Evolutionary conservation across 2,888 invertebrate genomes (phyloP).

Genomic region (Hypomecis atomaria): DNA sequence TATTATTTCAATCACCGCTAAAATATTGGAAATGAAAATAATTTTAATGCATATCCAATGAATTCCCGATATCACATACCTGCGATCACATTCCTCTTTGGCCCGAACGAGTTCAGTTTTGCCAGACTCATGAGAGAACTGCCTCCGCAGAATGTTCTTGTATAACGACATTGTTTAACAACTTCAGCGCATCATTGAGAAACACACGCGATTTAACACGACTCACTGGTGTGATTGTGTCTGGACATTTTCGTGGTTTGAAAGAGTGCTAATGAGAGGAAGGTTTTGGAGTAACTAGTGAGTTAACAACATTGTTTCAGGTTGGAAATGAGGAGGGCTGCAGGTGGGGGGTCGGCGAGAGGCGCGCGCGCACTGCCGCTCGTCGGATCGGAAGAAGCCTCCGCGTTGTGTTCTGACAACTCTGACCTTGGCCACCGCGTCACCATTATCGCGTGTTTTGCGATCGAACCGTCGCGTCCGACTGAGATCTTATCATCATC

Average conservation of each 20-base stretch:
- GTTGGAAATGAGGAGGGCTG: slow-evolving; percentile 33
- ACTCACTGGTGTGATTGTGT: slow-evolving; percentile 11
- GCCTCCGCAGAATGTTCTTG: slow-evolving; percentile 69
- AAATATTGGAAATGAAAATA: slow-evolving; percentile 2
- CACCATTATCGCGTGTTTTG: slow-evolving; percentile 53
- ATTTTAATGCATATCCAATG: neutral
- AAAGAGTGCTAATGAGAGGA: slow-evolving; percentile 33
- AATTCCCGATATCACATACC: slow-evolving; percentile 55
- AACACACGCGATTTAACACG: slow-evolving; percentile 24
- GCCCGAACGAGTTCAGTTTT: slow-evolving; percentile 70
- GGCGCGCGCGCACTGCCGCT: slow-evolving; percentile 53
- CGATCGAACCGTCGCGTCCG: slow-evolving; percentile 43
- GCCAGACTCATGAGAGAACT: slow-evolving; percentile 78
- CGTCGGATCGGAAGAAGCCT: slow-evolving; percentile 58
- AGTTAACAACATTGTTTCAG: slow-evolving; percentile 24
- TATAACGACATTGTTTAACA: slow-evolving; percentile 40
- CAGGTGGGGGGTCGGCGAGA: slow-evolving; percentile 48
- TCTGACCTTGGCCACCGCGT: slow-evolving; percentile 67
- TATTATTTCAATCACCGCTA: neutral
- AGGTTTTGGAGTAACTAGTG: slow-evolving; percentile 34
- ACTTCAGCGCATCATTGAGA: slow-evolving; percentile 24
- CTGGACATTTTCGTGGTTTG: slow-evolving; percentile 16
- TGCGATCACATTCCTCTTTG: slow-evolving; percentile 72
- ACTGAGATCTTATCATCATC: slow-evolving; percentile 49
- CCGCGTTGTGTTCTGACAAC: slow-evolving; percentile 60